phyloP scores from a whole-genome alignment of 2,797 vertebrate species.

The Pelochelys cantorii region DNA sequence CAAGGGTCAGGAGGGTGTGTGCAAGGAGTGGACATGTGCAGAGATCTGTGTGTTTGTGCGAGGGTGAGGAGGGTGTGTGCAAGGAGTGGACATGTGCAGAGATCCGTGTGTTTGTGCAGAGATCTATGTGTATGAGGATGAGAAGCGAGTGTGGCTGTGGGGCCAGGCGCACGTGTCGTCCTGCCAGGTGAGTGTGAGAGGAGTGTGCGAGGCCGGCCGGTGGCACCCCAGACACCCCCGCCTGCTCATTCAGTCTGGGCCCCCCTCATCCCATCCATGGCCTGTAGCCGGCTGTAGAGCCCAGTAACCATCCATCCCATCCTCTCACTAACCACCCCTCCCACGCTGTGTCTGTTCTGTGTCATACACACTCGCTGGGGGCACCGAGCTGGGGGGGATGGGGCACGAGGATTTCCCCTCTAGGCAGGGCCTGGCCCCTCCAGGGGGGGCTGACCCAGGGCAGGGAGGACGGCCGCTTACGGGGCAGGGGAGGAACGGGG shows the following conservation, averaged over 20 bases:
- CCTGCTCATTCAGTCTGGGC: not conserved
- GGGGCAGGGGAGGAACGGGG: too few relatives aligned
- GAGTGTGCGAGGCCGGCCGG: not conserved
- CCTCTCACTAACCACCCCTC: not conserved
- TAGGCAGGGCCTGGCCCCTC: too few relatives aligned
- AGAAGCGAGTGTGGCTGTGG: not conserved
- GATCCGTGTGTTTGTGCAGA: not conserved
- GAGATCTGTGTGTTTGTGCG: not conserved
- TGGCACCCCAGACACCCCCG: not conserved
- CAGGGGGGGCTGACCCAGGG: too few relatives aligned
- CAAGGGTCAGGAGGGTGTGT: not conserved
- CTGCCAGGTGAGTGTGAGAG: not conserved
- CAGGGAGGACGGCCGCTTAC: too few relatives aligned
- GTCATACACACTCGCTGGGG: not conserved
- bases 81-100: too few relatives aligned
- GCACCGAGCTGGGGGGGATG: too few relatives aligned
- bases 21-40: not conserved
- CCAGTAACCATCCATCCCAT: not conserved
- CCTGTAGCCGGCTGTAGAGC: not conserved
- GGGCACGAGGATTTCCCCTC: too few relatives aligned
- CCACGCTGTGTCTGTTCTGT: not conserved
- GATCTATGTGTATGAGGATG: not conserved
- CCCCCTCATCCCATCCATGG: constrained; percentile 19
- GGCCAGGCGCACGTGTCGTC: not conserved
- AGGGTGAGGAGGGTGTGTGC: not conserved